Conservation (phyloP, 2,113 vertebrate species). For the Strix uralensis region DNA sequence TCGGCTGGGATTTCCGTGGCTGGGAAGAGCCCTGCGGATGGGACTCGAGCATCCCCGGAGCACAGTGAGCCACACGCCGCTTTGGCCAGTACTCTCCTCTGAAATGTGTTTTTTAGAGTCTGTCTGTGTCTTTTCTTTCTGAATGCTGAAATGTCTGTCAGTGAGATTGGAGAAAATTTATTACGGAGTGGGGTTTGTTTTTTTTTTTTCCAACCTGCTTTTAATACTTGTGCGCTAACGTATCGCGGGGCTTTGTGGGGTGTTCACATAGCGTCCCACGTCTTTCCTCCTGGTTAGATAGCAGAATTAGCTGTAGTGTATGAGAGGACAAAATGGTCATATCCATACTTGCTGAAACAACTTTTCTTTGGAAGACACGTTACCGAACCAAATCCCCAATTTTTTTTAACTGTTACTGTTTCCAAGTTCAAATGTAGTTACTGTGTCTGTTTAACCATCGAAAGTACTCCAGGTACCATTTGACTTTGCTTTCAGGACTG, state of each 20-base stretch:
- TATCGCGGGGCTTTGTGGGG: neutral
- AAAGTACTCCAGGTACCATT: neutral
- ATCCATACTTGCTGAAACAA: neutral
- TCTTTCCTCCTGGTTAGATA: neutral
- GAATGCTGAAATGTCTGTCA: neutral
- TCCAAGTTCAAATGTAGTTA: neutral
- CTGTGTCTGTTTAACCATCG: neutral
- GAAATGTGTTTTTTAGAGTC: neutral
- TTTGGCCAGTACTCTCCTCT: neutral
- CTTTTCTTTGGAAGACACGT: neutral
- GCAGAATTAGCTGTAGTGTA: neutral
- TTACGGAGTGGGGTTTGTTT: neutral
- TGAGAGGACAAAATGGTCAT: neutral
- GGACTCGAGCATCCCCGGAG: neutral
- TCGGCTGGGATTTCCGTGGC: neutral
- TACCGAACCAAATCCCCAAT: neutral
- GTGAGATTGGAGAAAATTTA: neutral
- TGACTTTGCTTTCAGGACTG: rapidly evolving
- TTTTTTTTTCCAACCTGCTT: neutral
- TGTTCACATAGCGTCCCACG: rapidly evolving
- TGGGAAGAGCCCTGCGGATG: neutral
- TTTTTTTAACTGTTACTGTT: neutral
- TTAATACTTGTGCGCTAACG: rapidly evolving
- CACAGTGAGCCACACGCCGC: neutral
- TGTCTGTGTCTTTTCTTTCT: neutral